Conservation (phyloP, 1,140 invertebrate species). For the Bathynomus jamesi region DNA sequence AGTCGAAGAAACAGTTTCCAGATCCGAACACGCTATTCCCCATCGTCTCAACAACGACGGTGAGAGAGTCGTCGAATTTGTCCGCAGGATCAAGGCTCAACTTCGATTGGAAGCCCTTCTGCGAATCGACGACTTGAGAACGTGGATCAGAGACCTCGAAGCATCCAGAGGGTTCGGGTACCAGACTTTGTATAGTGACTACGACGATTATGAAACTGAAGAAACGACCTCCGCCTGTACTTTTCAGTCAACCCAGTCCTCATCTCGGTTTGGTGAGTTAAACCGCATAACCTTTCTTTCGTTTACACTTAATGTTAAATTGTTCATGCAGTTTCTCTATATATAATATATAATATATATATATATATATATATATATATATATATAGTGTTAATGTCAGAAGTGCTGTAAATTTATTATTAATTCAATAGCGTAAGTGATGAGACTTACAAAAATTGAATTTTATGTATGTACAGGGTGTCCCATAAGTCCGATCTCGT, state of each 20-base stretch:
- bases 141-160: conserved; percentile 35
- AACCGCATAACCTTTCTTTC: too few relatives aligned
- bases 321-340: too few relatives aligned
- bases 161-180: conserved; percentile 28
- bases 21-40: background rate
- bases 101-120: conserved; percentile 34
- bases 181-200: conserved; percentile 36
- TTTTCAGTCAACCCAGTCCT: background rate
- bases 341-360: too few relatives aligned
- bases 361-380: too few relatives aligned
- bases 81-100: background rate
- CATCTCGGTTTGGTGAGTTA: background rate
- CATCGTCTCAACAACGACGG: background rate
- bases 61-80: background rate
- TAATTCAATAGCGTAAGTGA: too few relatives aligned
- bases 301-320: too few relatives aligned
- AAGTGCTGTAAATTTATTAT: too few relatives aligned
- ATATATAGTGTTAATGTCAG: too few relatives aligned
- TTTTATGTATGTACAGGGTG: too few relatives aligned
- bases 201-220: conserved; percentile 31
- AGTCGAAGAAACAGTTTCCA: background rate
- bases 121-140: conserved; percentile 32
- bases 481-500: too few relatives aligned
- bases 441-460: too few relatives aligned
- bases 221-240: background rate